Conservation (phyloP, 2,113 vertebrate genomes). For the Pandion haliaetus region DNA sequence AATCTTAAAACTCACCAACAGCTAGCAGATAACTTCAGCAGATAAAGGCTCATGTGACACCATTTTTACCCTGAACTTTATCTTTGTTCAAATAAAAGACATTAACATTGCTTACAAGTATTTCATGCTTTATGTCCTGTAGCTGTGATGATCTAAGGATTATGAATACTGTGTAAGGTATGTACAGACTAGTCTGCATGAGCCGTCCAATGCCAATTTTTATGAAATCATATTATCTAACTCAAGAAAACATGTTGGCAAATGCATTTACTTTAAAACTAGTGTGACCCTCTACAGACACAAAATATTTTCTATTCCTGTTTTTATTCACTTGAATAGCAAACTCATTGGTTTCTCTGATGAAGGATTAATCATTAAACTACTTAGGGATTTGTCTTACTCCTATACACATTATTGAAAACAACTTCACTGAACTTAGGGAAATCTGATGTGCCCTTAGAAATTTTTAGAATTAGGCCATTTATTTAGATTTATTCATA, state of each 20-base stretch:
- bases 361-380: neutral
- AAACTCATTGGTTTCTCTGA: neutral
- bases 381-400: neutral
- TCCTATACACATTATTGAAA: neutral
- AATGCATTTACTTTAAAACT: neutral
- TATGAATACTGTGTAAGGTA: accelerated
- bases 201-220: neutral
- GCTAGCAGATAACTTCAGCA: neutral
- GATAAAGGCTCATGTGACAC: neutral
- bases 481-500: neutral
- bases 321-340: neutral
- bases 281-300: neutral
- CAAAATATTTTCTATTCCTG: neutral
- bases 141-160: neutral
- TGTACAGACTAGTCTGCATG: neutral
- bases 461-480: neutral
- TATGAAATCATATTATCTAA: neutral
- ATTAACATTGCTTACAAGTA: neutral
- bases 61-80: neutral
- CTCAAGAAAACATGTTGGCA: neutral
- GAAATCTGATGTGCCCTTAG: neutral
- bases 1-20: neutral
- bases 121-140: neutral
- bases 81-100: neutral
- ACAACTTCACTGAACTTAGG: neutral